Conservation (phyloP, 2,113 vertebrate genomes). For the Cacatua alba region DNA sequence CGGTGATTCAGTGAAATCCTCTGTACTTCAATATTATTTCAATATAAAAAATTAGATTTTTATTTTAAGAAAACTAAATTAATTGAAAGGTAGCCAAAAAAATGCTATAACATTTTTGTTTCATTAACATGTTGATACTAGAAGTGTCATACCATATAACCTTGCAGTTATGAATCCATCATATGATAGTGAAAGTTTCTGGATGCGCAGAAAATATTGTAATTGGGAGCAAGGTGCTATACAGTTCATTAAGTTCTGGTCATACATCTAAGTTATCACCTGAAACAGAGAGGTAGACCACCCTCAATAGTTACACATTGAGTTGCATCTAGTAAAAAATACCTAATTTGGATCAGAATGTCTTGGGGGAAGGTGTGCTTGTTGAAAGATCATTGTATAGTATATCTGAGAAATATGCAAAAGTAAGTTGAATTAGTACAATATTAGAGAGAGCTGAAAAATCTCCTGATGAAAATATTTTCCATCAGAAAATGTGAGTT, state of each 20-base stretch:
- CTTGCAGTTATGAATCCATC: neutral
- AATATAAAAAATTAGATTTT: neutral
- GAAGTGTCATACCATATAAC: neutral
- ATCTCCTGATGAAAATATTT: neutral
- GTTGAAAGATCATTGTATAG: neutral
- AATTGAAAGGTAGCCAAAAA: slow-evolving; percentile 26
- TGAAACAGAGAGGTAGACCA: neutral
- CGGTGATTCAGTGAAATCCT: neutral
- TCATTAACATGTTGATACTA: neutral
- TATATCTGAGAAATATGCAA: neutral
- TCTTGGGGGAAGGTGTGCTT: neutral
- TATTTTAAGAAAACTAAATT: neutral
- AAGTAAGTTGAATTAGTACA: neutral
- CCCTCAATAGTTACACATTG: neutral
- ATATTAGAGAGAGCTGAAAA: neutral
- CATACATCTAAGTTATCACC: neutral
- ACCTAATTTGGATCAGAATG: neutral
- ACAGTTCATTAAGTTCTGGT: neutral
- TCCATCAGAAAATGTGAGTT: neutral
- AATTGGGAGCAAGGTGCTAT: neutral
- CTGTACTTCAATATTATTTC: neutral
- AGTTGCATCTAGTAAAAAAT: neutral
- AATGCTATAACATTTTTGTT: neutral
- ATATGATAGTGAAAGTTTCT: neutral
- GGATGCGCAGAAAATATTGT: neutral